Evolutionary conservation across 2,888 invertebrate species (phyloP).

Genomic region (Meloe dianella): DNA sequence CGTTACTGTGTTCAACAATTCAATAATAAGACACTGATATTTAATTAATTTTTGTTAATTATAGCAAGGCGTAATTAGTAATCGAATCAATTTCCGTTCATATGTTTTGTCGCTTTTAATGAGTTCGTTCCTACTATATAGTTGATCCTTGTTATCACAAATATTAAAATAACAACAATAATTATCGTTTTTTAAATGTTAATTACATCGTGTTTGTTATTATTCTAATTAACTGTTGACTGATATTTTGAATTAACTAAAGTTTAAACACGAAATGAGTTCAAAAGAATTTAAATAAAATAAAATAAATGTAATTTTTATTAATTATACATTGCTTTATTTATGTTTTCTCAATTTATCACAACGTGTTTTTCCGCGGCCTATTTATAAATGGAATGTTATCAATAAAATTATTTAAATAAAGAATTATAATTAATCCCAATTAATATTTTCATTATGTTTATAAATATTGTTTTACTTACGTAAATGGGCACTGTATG

Average conservation of each 20-base stretch:
- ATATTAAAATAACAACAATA: neutral
- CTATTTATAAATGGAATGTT: neutral
- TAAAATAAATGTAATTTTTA: too few species aligned
- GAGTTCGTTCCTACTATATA: neutral
- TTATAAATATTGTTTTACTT: neutral
- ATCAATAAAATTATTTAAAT: neutral
- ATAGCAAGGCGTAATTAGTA: neutral
- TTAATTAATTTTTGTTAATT: neutral
- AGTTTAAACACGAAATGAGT: neutral
- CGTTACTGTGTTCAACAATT: neutral
- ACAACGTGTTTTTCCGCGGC: neutral
- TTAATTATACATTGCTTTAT: too few species aligned
- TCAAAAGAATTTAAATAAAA: too few species aligned
- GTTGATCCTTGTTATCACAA: neutral
- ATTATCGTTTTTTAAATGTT: neutral
- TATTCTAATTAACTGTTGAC: neutral
- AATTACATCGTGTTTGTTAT: neutral
- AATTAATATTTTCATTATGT: neutral
- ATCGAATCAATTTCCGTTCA: neutral
- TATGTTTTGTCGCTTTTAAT: constrained; percentile 11
- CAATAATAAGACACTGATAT: constrained; percentile 2
- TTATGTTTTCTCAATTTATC: neutral
- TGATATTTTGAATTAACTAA: neutral
- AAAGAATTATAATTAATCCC: neutral
- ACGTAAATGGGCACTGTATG: neutral